Base-by-base conservation (phyloP, 2,888 invertebrate species). In the Hirtodrosophila duncani region DNA sequence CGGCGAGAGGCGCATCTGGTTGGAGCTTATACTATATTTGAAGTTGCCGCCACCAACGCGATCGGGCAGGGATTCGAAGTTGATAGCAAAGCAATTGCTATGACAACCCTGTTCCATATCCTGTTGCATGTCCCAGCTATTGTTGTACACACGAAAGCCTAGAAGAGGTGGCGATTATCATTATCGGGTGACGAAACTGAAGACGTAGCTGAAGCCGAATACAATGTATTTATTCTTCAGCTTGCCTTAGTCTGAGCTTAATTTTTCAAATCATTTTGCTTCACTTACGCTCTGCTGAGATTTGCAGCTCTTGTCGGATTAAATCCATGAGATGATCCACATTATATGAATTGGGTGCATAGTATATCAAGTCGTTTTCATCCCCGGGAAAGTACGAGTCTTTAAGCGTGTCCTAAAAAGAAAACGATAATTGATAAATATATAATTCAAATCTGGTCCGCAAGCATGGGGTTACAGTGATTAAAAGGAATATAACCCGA, bases 11-110 rank as follows among this genome's bases (percentile, higher is more conserved):
- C 82, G 63, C 2, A 74, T 67, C 8, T 67, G 63, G 26, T 87
- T 86, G 51, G 88, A 87, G 2, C 89, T 86, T 11, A 90, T 86
- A 0, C 88, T 88, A 74, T 90, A 90, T 1, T 63, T 80, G 0
- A 79, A 52, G 1, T 16, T 18, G 0, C 56, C 62, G 3, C 1
- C 9, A 1, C 3, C 1, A 5, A 39, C 27, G 1, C 33, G 27
- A 2, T 51, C 38, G 0, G 82, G 68, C 24, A 79, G 52, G 5
- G 65, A 27, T 10, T 78, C 31, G 36, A 82, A 84, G 38, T 66
- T 10, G 2, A 85, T 70, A 1, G 75, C 82, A 52, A 85, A 85
- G 18, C 83, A 84, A 11, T 66, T 82, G 1, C 78, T 68, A 7
- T 45, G 61, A 26, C 82, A 81, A 2, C 68, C 64, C 16, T 77